These are phyloP conservation scores for Sebastes nivosus DNA, from an alignment of 2,797 vertebrate species.

Conservation along the genomic window DNA sequence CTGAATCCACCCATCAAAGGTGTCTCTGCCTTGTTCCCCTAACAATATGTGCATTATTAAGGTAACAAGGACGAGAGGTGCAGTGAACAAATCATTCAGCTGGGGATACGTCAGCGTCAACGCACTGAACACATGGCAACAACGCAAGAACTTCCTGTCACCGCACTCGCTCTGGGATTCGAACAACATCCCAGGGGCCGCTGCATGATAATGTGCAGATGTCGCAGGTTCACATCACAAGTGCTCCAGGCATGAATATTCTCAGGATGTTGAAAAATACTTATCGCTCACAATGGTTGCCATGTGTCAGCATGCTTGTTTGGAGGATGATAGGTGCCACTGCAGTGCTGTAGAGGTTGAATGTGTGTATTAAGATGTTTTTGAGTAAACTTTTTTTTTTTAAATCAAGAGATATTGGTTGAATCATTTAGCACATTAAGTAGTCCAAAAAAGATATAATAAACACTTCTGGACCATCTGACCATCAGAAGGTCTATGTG, in stretches of 20 bases:
- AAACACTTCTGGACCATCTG: not conserved
- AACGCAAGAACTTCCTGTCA: conserved; percentile 11
- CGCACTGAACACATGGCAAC: not conserved
- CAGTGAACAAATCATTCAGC: not conserved
- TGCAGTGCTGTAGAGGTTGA: not conserved
- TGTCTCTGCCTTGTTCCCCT: not conserved
- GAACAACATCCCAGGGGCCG: not conserved
- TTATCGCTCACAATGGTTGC: not conserved
- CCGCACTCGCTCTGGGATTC: conserved; percentile 3
- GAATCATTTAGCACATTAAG: not conserved
- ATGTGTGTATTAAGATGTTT: not conserved
- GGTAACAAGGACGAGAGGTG: not conserved
- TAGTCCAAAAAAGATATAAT: not conserved
- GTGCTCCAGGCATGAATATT: conserved; percentile 15
- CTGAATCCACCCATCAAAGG: not conserved
- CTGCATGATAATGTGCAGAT: conserved; percentile 34
- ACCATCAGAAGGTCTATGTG: not conserved
- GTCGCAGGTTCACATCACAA: conserved; percentile 27
- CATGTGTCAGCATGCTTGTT: conserved; percentile 8
- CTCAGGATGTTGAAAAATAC: not conserved
- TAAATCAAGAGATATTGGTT: not conserved
- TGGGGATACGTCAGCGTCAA: not conserved
- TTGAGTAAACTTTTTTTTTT: not conserved
- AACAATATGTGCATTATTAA: not conserved
- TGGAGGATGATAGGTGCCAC: not conserved